Conservation (phyloP, 1,140 invertebrate genomes). For the Saccostrea echinata region DNA sequence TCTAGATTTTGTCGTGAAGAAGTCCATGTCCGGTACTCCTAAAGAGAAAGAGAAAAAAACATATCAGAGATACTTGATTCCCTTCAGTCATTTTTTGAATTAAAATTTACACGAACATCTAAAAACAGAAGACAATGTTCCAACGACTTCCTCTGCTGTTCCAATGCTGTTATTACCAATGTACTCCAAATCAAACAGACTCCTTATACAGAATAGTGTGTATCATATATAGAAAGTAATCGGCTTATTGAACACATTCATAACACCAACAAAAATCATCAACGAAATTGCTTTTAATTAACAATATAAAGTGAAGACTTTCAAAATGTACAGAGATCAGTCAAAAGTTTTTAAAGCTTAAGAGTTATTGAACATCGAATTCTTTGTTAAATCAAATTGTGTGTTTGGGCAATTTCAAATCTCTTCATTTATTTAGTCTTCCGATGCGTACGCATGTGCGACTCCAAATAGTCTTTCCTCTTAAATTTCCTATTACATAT, state of each 20-base stretch:
- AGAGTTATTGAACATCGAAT: neutral
- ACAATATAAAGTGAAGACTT: neutral
- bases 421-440: neutral
- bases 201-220: neutral
- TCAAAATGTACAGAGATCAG: neutral
- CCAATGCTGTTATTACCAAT: too few relatives aligned
- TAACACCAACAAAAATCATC: neutral
- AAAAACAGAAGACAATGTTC: too few relatives aligned
- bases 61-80: neutral
- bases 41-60: slow-evolving; percentile 13
- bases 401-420: too few relatives aligned
- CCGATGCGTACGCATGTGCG: slow-evolving; percentile 17
- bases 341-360: neutral
- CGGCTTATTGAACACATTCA: neutral
- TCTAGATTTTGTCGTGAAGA: slow-evolving; percentile 2
- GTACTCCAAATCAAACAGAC: too few relatives aligned
- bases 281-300: neutral
- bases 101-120: too few relatives aligned
- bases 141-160: too few relatives aligned
- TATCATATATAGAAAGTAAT: neutral
- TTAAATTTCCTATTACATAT: slow-evolving; percentile 27
- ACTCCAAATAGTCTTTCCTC: slow-evolving; percentile 4
- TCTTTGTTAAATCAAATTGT: neutral
- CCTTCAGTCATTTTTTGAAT: neutral
- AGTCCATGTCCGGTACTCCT: neutral